Conservation (phyloP, 2,113 vertebrate genomes). For the Aphyosemion australe region DNA sequence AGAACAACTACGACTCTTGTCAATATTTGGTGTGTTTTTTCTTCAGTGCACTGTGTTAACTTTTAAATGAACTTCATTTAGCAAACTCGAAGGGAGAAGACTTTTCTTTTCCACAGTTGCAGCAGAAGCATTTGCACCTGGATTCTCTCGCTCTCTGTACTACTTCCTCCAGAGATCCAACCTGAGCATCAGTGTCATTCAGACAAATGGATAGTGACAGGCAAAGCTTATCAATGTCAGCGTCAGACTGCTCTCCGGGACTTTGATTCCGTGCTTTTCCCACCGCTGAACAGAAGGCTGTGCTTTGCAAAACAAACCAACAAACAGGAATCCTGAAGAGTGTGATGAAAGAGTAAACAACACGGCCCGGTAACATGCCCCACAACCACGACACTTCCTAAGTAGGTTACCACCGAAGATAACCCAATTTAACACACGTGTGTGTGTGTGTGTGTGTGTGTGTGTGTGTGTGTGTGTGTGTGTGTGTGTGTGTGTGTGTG, state of each 20-base stretch:
- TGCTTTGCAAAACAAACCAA: constrained; percentile 83
- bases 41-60: constrained; percentile 28
- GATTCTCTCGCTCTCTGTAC: neutral
- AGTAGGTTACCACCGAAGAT: constrained; percentile 74
- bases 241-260: constrained; percentile 62
- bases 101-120: constrained; percentile 11
- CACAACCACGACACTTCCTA: constrained; percentile 78
- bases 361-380: constrained; percentile 73
- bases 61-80: neutral
- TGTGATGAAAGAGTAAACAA: constrained; percentile 83
- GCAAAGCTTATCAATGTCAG: constrained; percentile 70
- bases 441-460: constrained; percentile 22
- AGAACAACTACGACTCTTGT: constrained; percentile 25
- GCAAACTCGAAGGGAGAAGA: constrained; percentile 37
- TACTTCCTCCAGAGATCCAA: constrained; percentile 66
- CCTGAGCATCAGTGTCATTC: constrained; percentile 73
- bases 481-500: constrained; percentile 10
- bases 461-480: constrained; percentile 10
- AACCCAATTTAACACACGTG: constrained; percentile 67
- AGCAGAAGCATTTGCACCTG: constrained; percentile 48
- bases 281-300: constrained; percentile 79
- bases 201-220: constrained; percentile 75
- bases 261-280: constrained; percentile 72
- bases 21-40: constrained; percentile 10
- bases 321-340: constrained; percentile 77